These are phyloP conservation scores for Mystacornis crossleyi DNA, from an alignment of 2,113 vertebrate genomes.

Conservation along the genomic window DNA sequence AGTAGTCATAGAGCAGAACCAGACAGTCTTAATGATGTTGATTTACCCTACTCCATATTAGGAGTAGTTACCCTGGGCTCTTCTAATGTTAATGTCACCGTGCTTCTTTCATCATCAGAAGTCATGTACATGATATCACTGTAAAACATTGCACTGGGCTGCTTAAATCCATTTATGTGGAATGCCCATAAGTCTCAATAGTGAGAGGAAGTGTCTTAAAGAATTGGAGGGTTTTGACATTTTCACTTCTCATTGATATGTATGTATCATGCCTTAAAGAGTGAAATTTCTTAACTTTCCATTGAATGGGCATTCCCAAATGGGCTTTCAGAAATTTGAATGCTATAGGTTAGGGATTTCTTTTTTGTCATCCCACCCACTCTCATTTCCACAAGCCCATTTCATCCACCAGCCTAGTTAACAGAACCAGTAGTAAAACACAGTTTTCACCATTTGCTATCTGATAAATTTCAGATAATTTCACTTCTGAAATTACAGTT, in stretches of 20 bases:
- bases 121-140: background rate
- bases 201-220: background rate
- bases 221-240: background rate
- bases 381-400: background rate
- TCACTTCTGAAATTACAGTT: background rate
- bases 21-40: background rate
- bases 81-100: background rate
- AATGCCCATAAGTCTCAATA: background rate
- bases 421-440: background rate
- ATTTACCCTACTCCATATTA: background rate
- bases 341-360: conserved; percentile 3
- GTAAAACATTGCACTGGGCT: background rate
- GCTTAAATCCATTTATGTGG: background rate
- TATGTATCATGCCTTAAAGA: background rate
- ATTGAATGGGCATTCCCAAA: background rate
- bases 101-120: background rate
- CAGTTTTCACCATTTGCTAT: background rate
- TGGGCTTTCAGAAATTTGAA: background rate
- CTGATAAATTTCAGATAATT: background rate
- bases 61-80: background rate
- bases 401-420: background rate
- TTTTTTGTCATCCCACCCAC: background rate
- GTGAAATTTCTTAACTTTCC: background rate
- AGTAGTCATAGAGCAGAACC: background rate
- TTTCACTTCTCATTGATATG: background rate